Conservation (phyloP, 2,888 invertebrate genomes). For the Thereva nobilitata region DNA sequence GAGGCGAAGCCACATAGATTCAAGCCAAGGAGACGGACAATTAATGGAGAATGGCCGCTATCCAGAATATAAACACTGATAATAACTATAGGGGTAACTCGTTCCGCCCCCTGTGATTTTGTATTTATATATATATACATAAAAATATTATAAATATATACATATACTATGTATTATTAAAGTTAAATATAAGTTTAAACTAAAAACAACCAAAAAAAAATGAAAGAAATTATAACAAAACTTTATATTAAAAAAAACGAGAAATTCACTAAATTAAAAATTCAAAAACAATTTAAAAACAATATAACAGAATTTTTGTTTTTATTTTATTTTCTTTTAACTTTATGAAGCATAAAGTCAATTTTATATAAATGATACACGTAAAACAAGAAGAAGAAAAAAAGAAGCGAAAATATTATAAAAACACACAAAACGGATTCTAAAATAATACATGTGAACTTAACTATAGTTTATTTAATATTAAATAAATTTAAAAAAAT, state of each 20-base stretch:
- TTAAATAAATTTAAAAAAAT: not conserved
- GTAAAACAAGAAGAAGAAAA: not conserved
- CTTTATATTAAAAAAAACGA: conserved; percentile 24
- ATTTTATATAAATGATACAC: conserved; percentile 36
- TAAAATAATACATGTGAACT: conserved; percentile 16
- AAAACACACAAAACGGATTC: conserved; percentile 12
- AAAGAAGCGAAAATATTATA: not conserved
- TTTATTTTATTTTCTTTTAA: conserved; percentile 36
- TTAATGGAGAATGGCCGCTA: conserved; percentile 67
- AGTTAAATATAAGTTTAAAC: conserved; percentile 1
- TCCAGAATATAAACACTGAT: conserved; percentile 80
- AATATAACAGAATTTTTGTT: conserved; percentile 11
- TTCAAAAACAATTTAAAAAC: conserved; percentile 9
- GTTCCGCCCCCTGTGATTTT: conserved; percentile 42
- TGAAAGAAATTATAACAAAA: conserved; percentile 20
- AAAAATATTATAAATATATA: conserved; percentile 1
- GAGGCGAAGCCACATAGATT: conserved; percentile 50
- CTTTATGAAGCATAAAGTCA: conserved; percentile 41
- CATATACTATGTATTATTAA: not conserved
- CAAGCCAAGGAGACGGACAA: conserved; percentile 59
- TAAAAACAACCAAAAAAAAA: not conserved
- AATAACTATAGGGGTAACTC: conserved; percentile 49
- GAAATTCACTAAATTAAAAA: not conserved
- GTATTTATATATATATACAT: conserved; percentile 25
- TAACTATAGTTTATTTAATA: conserved; percentile 2